Evolutionary conservation across 2,797 vertebrate genomes (phyloP).

Genomic region (Pipistrellus pipistrellus): DNA sequence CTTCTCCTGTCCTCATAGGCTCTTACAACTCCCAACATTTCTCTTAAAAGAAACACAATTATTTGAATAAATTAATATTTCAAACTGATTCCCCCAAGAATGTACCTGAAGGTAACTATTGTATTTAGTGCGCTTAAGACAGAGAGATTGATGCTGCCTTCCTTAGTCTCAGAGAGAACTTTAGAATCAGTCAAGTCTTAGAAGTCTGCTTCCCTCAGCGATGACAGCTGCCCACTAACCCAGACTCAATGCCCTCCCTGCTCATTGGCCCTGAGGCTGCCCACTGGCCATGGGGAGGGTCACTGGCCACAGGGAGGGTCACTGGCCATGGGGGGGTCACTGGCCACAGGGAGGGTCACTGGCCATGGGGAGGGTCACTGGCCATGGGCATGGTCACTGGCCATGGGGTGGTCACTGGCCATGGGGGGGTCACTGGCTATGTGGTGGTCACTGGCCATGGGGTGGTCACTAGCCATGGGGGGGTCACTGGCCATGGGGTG

Average conservation of each 20-base stretch:
- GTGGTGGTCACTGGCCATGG: no score
- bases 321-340: neutral
- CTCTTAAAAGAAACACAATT: conserved; percentile 43
- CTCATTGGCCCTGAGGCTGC: no score
- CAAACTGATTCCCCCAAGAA: conserved; percentile 17
- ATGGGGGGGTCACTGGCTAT: no score
- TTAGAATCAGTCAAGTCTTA: neutral
- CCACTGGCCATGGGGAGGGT: no score
- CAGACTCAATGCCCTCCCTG: neutral
- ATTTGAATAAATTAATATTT: conserved; percentile 61
- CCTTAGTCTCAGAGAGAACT: neutral
- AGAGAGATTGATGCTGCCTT: conserved; percentile 20
- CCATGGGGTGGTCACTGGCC: no score
- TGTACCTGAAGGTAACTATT: conserved; percentile 49
- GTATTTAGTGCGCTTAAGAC: conserved; percentile 14
- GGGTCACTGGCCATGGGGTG: no score
- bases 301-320: no score
- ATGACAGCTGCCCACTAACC: neutral
- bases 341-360: no score
- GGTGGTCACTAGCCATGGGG: no score
- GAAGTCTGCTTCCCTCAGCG: neutral
- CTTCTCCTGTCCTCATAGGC: neutral
- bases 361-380: no score
- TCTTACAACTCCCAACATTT: conserved; percentile 18
- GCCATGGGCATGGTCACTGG: neutral